Evolutionary conservation across 2,797 vertebrate species (phyloP).

Genomic region (Phylloscopus collybita): DNA sequence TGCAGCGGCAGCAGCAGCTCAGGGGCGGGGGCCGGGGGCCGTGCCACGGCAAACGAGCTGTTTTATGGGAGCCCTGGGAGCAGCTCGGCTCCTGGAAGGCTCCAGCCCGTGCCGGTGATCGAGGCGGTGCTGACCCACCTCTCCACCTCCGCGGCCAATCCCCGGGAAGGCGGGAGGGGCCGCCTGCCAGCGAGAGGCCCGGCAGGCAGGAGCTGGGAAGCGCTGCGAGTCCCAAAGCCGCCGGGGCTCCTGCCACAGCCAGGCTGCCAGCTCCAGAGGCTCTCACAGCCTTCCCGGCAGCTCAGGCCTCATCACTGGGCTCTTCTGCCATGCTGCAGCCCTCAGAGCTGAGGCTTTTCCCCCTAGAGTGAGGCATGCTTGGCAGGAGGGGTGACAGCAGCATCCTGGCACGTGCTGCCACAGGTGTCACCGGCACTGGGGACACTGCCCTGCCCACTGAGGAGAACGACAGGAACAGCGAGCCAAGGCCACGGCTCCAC

Average conservation of each 20-base stretch:
- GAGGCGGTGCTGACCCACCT: neutral
- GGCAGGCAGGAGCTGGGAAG: neutral
- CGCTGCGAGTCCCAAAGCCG: neutral
- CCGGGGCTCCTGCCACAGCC: fast-evolving
- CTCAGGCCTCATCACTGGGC: neutral
- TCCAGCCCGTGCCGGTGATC: neutral
- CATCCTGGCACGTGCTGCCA: neutral
- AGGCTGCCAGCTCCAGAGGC: neutral
- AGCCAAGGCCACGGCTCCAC: neutral
- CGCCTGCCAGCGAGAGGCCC: slow-evolving; percentile 1
- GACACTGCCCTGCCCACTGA: neutral
- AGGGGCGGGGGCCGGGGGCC: neutral
- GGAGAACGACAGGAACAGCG: neutral
- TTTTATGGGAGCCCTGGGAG: neutral
- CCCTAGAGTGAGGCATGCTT: neutral
- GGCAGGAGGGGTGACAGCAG: neutral
- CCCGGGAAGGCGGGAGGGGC: neutral
- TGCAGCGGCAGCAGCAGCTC: neutral
- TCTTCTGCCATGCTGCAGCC: neutral
- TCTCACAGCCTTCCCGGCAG: neutral
- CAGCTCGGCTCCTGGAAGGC: neutral
- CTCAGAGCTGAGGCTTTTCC: neutral
- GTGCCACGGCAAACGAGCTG: neutral
- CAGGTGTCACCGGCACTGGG: fast-evolving
- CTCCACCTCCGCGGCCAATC: neutral